These are phyloP conservation scores for Chaetops frenatus DNA, from an alignment of 2,113 vertebrate genomes.

Conservation along the genomic window DNA sequence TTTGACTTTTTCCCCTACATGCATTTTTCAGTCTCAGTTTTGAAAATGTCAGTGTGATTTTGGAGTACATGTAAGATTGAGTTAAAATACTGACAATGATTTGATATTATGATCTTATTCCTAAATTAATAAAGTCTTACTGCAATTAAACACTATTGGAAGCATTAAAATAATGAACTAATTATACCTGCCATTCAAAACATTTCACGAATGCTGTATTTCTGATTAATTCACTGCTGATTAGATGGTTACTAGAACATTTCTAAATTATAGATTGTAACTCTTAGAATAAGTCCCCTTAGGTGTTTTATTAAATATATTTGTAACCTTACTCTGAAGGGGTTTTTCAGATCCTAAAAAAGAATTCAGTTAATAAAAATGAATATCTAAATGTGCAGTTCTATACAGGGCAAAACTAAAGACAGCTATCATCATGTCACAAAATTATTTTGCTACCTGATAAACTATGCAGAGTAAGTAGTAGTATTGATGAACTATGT, in stretches of 20 bases:
- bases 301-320: background rate
- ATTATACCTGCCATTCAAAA: background rate
- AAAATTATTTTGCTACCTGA: background rate
- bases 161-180: background rate
- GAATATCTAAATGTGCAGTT: background rate
- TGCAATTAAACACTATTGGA: background rate
- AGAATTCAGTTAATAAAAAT: background rate
- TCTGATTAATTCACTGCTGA: background rate
- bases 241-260: background rate
- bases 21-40: background rate
- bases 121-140: background rate
- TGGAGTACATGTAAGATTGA: fast-evolving
- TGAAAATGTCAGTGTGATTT: background rate
- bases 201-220: background rate
- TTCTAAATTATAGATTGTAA: background rate
- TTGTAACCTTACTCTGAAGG: background rate
- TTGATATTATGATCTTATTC: background rate
- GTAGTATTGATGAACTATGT: background rate
- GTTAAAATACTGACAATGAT: background rate
- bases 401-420: background rate
- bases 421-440: background rate
- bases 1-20: background rate
- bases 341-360: background rate
- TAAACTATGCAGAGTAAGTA: background rate
- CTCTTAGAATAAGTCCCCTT: background rate